These are phyloP conservation scores for Palythoa caribaeorum DNA, from an alignment of 92 coral and sea anemone species.

Conservation along the genomic window DNA sequence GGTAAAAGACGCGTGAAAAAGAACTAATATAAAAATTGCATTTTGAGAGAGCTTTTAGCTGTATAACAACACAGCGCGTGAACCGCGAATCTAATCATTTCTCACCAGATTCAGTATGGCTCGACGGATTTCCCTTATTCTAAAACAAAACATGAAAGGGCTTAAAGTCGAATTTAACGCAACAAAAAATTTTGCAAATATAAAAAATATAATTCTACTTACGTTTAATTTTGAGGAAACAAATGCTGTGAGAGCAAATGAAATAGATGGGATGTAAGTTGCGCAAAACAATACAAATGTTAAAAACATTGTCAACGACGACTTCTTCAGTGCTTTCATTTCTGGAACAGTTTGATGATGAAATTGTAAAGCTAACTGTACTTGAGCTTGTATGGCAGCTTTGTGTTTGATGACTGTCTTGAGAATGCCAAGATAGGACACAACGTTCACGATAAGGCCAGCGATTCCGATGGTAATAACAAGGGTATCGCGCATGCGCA, in stretches of 20 bases:
- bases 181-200: conserved; percentile 19
- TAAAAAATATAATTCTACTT: conserved; percentile 22
- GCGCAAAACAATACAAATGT: not conserved
- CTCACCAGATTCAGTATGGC: not conserved
- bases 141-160: conserved; percentile 19
- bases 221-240: not conserved
- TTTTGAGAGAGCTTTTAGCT: too few species aligned
- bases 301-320: not conserved
- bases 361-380: not conserved
- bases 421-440: not conserved
- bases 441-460: not conserved
- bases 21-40: too few species aligned
- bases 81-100: too few species aligned
- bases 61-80: too few species aligned
- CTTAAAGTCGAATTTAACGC: conserved; percentile 10
- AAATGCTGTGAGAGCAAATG: not conserved
- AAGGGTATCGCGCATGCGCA: not conserved
- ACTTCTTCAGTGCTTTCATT: not conserved
- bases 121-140: conserved; percentile 7
- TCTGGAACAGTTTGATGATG: not conserved
- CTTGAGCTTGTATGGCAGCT: not conserved
- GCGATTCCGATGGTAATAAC: not conserved
- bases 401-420: not conserved
- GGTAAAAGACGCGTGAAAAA: too few species aligned
- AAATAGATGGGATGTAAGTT: not conserved